Conservation (phyloP, 1,140 invertebrate genomes). For the Sminthurinus signatus region DNA sequence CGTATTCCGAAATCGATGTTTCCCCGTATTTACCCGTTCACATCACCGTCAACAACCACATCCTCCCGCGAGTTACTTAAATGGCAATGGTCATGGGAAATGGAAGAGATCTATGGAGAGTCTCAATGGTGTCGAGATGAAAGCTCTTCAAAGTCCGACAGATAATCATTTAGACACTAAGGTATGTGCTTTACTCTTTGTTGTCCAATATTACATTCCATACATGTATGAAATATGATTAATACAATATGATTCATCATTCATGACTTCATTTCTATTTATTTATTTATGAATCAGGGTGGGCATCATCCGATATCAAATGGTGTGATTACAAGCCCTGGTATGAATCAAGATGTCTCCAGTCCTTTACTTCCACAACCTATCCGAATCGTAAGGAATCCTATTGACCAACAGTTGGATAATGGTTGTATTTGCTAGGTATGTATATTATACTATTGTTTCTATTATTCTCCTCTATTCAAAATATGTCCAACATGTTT, state of each 20-base stretch:
- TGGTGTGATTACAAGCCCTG: slow-evolving; percentile 23
- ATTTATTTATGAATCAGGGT: slow-evolving; percentile 6
- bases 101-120: slow-evolving; percentile 26
- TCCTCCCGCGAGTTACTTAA: not conserved
- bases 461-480: too few relatives aligned
- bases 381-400: slow-evolving; percentile 29
- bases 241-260: not conserved
- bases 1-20: slow-evolving; percentile 33
- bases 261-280: not conserved
- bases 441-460: too few relatives aligned
- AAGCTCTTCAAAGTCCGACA: slow-evolving; percentile 23
- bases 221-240: not conserved
- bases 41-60: not conserved
- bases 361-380: slow-evolving; percentile 31
- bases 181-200: slow-evolving; percentile 13
- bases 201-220: not conserved
- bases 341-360: slow-evolving; percentile 22
- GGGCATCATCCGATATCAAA: slow-evolving; percentile 25
- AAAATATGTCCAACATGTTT: too few relatives aligned
- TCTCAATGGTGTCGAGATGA: slow-evolving; percentile 37
- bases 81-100: slow-evolving; percentile 33
- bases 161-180: slow-evolving; percentile 27
- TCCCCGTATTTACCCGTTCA: slow-evolving; percentile 13
- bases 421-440: too few relatives aligned
- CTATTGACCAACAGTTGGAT: slow-evolving; percentile 18